Base-by-base conservation (phyloP, 1,140 invertebrate genomes). In the Heterodera schachtii region DNA sequence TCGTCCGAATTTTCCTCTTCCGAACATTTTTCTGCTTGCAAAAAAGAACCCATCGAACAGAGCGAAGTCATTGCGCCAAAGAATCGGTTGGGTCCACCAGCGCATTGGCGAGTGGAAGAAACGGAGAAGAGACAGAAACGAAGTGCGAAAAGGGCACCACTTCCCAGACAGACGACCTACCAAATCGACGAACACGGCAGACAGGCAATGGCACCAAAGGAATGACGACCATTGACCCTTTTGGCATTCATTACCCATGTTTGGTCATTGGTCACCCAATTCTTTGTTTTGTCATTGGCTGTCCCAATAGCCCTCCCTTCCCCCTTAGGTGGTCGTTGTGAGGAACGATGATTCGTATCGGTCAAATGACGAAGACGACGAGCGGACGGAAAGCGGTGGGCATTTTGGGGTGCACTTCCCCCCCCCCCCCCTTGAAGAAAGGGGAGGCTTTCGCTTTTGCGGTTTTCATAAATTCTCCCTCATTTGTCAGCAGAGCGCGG, bases 31-130 rank as follows among this genome's bases (percentile, higher is more conserved):
- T 60, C 16, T 11, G 19, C 19, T 60, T 4, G 57, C 16, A 60
- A 60, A 19, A 60, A 4, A 16, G 57, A 60, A 19, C 11, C 13
- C 5, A 19, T 60, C 57, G 57, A 19, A 60, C 11, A 1, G 4
- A 4, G 4, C 57, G 66, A 57, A 64, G 31, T 19, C 41, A 75
- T 75, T 57, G 13, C 57, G 5, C 19, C 47, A 60, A 75, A 75
- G 19, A 31, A 19, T 43, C 57, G 16, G 41, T 75, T 19, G 11
- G 74, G 74, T 41, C 74, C 74, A 16, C 74, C 74, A 6, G 74
- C 74, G 6, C 74, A 75, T 75, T 75, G 74, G 74, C 74, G 74
- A 7, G 57, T 75, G 19, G 74, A 75, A 43, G 74, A 75, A 44
- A 16, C 57, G 57, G 57, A 60, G 57, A 60, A 60, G 57, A 60